phyloP scores from a whole-genome alignment of 92 coral and sea anemone species.

The Actinostola sp. region DNA sequence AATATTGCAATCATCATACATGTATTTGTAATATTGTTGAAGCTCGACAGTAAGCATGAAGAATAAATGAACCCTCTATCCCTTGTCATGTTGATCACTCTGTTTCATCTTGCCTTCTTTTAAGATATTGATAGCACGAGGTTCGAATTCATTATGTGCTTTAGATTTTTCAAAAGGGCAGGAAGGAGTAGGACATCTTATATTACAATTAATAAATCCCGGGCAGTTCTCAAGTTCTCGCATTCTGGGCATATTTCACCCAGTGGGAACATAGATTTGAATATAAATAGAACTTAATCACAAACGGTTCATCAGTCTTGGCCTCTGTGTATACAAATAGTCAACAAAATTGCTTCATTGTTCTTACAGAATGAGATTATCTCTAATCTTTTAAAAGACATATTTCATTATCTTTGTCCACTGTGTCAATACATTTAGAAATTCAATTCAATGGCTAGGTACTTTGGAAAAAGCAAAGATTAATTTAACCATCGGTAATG shows the following conservation, averaged over 20 bases:
- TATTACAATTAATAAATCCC: background rate
- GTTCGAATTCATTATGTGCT: too few relatives aligned
- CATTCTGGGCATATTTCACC: background rate
- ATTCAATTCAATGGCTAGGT: background rate
- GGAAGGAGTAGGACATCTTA: background rate
- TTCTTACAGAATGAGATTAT: background rate
- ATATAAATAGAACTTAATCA: background rate
- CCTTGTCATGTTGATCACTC: too few relatives aligned
- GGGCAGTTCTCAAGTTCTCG: background rate
- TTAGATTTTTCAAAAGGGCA: background rate
- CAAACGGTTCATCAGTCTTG: slow-evolving; percentile 4
- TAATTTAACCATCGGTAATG: too few relatives aligned
- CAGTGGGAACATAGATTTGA: background rate
- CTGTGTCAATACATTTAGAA: background rate
- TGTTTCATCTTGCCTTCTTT: too few relatives aligned
- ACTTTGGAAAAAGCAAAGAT: background rate
- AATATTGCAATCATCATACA: background rate
- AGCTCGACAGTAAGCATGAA: background rate
- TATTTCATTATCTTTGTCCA: background rate
- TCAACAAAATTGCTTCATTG: background rate
- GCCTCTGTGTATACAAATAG: background rate
- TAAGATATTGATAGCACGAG: too few relatives aligned
- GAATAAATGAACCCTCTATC: too few relatives aligned
- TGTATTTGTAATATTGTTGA: background rate
- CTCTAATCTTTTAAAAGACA: slow-evolving; percentile 6